Conservation (phyloP, 2,888 invertebrate species). For the Dromius quadrimaculatus region DNA sequence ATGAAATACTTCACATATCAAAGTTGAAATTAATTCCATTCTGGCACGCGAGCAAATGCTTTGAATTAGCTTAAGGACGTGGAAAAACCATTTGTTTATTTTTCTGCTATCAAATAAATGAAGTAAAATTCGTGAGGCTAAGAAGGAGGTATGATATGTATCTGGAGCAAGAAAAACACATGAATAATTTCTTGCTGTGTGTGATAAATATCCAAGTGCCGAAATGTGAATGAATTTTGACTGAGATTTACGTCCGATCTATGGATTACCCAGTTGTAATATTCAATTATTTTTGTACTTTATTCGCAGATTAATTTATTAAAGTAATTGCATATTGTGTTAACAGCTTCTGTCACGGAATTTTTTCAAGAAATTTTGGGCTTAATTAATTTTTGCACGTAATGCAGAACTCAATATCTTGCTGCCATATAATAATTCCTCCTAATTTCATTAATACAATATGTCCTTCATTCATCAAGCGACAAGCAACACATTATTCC, state of each 20-base stretch:
- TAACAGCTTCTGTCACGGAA: slow-evolving; percentile 19
- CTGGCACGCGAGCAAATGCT: slow-evolving; percentile 42
- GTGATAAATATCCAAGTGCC: not conserved
- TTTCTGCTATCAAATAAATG: slow-evolving; percentile 13
- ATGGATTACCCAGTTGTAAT: no score
- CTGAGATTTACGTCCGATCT: not conserved
- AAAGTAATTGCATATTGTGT: slow-evolving; percentile 4
- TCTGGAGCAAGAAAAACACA: not conserved
- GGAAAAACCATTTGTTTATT: slow-evolving; percentile 29
- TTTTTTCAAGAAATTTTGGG: no score
- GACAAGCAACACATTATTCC: no score
- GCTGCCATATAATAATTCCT: not conserved
- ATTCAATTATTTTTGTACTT: not conserved
- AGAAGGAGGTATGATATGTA: not conserved
- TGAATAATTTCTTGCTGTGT: not conserved
- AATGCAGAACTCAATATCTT: no score
- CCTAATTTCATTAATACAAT: slow-evolving; percentile 3
- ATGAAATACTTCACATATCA: slow-evolving; percentile 41
- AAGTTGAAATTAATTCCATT: slow-evolving; percentile 37
- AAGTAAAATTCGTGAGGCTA: slow-evolving; percentile 14
- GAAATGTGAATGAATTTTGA: not conserved
- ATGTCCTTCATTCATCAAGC: not conserved
- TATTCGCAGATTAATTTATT: slow-evolving; percentile 21
- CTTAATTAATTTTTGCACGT: no score
- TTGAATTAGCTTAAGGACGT: slow-evolving; percentile 45